Evolutionary conservation across 2,113 vertebrate species (phyloP).

Genomic region (Pelmatolapia mariae): DNA sequence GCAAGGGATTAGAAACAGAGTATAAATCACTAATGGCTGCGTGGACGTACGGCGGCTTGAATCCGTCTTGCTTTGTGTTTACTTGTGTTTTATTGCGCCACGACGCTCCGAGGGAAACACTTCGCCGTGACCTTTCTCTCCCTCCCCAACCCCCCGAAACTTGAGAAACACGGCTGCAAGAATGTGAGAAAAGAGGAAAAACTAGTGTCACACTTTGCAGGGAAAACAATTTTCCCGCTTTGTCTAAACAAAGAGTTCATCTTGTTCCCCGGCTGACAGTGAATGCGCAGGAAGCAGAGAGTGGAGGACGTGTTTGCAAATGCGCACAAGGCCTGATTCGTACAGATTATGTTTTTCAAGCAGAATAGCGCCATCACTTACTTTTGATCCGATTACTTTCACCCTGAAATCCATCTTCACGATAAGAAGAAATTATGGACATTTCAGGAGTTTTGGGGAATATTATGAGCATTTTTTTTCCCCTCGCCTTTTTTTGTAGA

Average conservation of each 20-base stretch:
- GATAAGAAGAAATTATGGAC: conserved; percentile 48
- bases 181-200: not conserved
- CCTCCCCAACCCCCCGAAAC: not conserved
- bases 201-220: not conserved
- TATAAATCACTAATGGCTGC: conserved; percentile 68
- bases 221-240: conserved; percentile 35
- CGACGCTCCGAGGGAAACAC: conserved; percentile 65
- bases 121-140: conserved; percentile 57
- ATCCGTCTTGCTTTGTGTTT: conserved; percentile 69
- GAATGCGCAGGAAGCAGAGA: not conserved
- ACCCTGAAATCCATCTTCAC: conserved; percentile 6
- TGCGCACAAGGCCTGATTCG: conserved; percentile 11
- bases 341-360: conserved; percentile 50
- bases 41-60: conserved; percentile 16
- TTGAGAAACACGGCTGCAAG: conserved; percentile 3
- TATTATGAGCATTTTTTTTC: conserved; percentile 39
- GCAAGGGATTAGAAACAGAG: conserved; percentile 43
- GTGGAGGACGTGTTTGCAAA: conserved; percentile 10
- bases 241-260: conserved; percentile 42
- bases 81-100: conserved; percentile 62
- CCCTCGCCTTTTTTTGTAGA: not conserved
- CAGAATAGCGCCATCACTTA: conserved; percentile 51
- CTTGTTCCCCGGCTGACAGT: conserved; percentile 4
- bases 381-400: conserved; percentile 54
- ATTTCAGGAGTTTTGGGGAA: conserved; percentile 26